Evolutionary conservation across 2,888 invertebrate genomes (phyloP), one percentile per base, ranked within the genome.

Genomic region (Hemithea aestivaria): DNA sequence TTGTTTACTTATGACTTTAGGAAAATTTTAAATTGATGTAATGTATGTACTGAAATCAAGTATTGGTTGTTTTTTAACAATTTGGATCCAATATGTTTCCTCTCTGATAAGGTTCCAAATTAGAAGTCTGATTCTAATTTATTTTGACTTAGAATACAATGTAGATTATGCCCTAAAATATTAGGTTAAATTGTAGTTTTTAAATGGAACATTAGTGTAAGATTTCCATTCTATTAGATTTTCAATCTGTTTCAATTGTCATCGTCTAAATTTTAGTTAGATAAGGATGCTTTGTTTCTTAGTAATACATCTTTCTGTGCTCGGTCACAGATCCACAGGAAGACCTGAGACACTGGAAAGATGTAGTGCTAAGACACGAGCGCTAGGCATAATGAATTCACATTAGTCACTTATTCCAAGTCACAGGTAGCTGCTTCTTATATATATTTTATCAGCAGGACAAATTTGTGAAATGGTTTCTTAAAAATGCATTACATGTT

Each of bases 41-140:
- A 16, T 16, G 16, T 16, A 62, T 63, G 62, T 61, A 66, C 64
- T 66, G 51, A 54, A 57, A 58, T 59, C 53, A 33, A 42, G 36
- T 58, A 58, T 56, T 48, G 42, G 25, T 45, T 41, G 16, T 16
- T 20, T 3, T 8, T 53, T 53, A 58, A 51, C 53, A 38, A 57
- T 66, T 70, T 72, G 67, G 66, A 71, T 65, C 65, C 56, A 48
- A 58, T 61, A 35, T 59, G 64, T 73, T 77, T 81, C 75, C 77
- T 79, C 57, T 56, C 59, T 46, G 58, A 73, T 72, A 71, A 72
- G 75, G 73, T 78, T 72, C 67, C 77, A 72, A 66, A 83, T 83
- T 82, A 82, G 83, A 84, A 85, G 84, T 84, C 84, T 85, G 84
- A 83, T 77, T 78, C 79, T 83, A 84, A 83, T 78, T 84, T 81